phyloP scores from a whole-genome alignment of 2,888 invertebrate genomes.

The Candidula unifasciata region DNA sequence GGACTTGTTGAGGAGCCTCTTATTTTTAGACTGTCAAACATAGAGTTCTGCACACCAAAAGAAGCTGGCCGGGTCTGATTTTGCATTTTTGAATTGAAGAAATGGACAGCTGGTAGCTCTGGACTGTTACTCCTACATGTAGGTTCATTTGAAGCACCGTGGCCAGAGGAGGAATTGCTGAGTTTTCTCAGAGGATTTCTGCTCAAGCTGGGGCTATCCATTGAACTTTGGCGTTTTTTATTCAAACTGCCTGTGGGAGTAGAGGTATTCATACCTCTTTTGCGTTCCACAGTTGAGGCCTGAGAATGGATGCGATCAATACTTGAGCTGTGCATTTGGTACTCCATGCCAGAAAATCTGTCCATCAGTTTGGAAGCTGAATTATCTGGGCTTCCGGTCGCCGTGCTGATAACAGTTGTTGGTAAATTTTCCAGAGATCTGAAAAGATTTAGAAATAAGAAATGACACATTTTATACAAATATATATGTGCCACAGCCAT shows the following conservation, averaged over 20 bases:
- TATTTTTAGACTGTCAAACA: conserved; percentile 70
- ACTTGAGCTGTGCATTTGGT: conserved; percentile 56
- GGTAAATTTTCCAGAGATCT: conserved; percentile 47
- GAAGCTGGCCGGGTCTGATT: conserved; percentile 38
- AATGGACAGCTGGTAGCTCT: conserved; percentile 76
- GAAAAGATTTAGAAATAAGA: neutral
- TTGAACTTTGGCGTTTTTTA: conserved; percentile 62
- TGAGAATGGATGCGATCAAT: conserved; percentile 54
- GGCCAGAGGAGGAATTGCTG: conserved; percentile 66
- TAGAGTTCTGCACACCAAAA: conserved; percentile 63
- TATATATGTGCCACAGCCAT: neutral
- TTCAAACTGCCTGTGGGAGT: conserved; percentile 75
- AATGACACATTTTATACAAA: neutral
- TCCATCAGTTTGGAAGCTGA: conserved; percentile 1
- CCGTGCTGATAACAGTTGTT: conserved; percentile 1
- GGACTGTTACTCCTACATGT: conserved; percentile 68
- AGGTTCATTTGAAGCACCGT: conserved; percentile 64
- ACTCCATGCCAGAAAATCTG: conserved; percentile 37
- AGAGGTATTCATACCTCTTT: conserved; percentile 59
- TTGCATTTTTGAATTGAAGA: conserved; percentile 71
- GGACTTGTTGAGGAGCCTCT: conserved; percentile 36
- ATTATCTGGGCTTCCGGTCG: conserved; percentile 1
- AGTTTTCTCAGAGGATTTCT: conserved; percentile 66
- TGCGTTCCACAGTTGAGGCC: conserved; percentile 58
- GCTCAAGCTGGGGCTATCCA: conserved; percentile 64